phyloP scores from a whole-genome alignment of 1,140 invertebrate genomes.

The Elymnias hypermnestra region DNA sequence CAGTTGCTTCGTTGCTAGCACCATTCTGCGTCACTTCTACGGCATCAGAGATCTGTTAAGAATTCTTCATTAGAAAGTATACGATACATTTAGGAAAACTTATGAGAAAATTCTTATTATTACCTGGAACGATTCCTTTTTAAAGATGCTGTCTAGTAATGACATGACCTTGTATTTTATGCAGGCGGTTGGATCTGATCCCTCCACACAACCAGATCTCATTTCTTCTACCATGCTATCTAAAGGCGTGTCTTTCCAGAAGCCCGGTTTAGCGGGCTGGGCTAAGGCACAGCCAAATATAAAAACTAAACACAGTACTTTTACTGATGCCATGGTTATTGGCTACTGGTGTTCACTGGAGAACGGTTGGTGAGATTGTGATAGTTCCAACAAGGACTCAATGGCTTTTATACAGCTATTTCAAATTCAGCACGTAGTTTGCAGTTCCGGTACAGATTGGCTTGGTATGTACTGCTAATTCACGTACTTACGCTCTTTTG shows the following conservation, averaged over 20 bases:
- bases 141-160: slow-evolving; percentile 85
- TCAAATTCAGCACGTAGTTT: slow-evolving; percentile 69
- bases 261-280: slow-evolving; percentile 79
- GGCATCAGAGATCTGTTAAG: slow-evolving; percentile 80
- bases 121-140: slow-evolving; percentile 87
- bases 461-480: slow-evolving; percentile 49
- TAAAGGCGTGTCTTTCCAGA: slow-evolving; percentile 82
- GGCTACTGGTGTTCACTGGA: slow-evolving; percentile 60
- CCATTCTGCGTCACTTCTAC: slow-evolving; percentile 85
- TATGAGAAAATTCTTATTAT: slow-evolving; percentile 20
- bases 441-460: slow-evolving; percentile 68
- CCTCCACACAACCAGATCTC: slow-evolving; percentile 81
- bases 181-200: slow-evolving; percentile 86
- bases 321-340: slow-evolving; percentile 73
- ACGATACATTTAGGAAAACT: slow-evolving; percentile 1
- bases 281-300: slow-evolving; percentile 75
- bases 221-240: slow-evolving; percentile 85
- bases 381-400: slow-evolving; percentile 66
- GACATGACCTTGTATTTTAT: slow-evolving; percentile 88
- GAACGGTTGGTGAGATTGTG: slow-evolving; percentile 63
- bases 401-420: slow-evolving; percentile 76
- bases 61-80: slow-evolving; percentile 10
- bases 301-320: slow-evolving; percentile 69
- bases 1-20: slow-evolving; percentile 76
- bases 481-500: slow-evolving; percentile 50